These are phyloP conservation scores for Chromobotia macracanthus DNA, from an alignment of 2,797 vertebrate species.

Conservation along the genomic window DNA sequence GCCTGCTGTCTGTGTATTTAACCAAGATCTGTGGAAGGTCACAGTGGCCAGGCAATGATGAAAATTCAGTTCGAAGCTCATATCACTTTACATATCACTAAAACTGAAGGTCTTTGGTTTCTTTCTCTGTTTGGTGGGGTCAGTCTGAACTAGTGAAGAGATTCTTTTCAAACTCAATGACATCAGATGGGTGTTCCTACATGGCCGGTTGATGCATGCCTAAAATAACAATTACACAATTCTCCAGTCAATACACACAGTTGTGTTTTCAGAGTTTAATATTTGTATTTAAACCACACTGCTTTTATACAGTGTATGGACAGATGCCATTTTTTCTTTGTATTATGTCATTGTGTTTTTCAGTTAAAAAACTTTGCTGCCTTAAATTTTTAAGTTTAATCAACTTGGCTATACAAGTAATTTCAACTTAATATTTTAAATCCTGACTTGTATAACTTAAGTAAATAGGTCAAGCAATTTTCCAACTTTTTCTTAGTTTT, in stretches of 20 bases:
- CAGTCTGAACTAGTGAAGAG: background rate
- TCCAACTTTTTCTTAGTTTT: too few relatives aligned
- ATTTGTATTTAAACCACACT: background rate
- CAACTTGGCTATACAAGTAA: too few relatives aligned
- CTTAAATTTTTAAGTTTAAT: too few relatives aligned
- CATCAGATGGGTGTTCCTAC: background rate
- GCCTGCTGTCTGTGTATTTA: background rate
- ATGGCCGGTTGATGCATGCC: constrained; percentile 9
- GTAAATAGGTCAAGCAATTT: too few relatives aligned
- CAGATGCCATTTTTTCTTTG: too few relatives aligned
- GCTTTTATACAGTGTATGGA: background rate
- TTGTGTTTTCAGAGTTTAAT: too few relatives aligned
- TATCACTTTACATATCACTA: background rate
- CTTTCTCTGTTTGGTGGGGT: background rate
- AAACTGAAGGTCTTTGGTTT: background rate
- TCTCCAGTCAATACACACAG: too few relatives aligned
- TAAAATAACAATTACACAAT: constrained; percentile 8
- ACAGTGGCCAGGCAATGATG: background rate
- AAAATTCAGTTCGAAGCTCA: background rate
- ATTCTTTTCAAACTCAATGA: background rate
- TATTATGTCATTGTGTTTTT: too few relatives aligned
- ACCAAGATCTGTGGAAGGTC: background rate
- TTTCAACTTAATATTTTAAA: too few relatives aligned
- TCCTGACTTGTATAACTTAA: too few relatives aligned
- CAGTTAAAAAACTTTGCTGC: too few relatives aligned